A percentile compares a stretch with the other conserved stretches of the same genome.
These are phyloP conservation scores for Sinocyclocheilus grahami DNA, from an alignment of 2,113 vertebrate genomes.

Conservation along the genomic window DNA sequence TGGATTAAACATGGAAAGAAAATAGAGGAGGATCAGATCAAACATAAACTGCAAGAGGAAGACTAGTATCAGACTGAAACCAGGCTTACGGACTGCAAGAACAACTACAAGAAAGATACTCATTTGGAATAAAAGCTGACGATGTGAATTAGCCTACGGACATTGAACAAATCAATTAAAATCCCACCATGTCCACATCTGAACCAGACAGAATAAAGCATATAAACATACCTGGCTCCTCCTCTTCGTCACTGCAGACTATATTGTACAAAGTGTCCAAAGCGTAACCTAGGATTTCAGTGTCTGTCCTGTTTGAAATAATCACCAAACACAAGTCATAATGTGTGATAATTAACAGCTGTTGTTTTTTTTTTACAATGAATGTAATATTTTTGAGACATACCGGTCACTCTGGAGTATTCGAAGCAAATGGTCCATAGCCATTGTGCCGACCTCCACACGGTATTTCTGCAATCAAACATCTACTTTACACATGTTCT, in stretches of 20 bases:
- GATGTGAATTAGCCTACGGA: background rate
- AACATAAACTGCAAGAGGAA: slow-evolving; percentile 33
- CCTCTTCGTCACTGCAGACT: slow-evolving; percentile 94
- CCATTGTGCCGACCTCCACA: slow-evolving; percentile 91
- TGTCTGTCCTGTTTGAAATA: slow-evolving; percentile 82
- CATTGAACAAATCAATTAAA: background rate
- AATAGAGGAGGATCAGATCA: slow-evolving; percentile 74
- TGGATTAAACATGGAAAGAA: slow-evolving; percentile 81
- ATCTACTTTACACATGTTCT: slow-evolving; percentile 1
- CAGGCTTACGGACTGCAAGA: background rate
- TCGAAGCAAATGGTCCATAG: slow-evolving; percentile 90
- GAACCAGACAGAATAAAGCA: background rate
- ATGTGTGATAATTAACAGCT: too few species aligned
- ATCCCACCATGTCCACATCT: background rate
- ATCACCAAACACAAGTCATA: background rate
- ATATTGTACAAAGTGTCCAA: slow-evolving; percentile 97
- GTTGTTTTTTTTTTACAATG: background rate
- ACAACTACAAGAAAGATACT: background rate
- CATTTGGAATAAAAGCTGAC: background rate
- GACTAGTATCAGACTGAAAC: background rate
- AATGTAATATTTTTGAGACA: background rate
- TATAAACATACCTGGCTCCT: slow-evolving; percentile 86
- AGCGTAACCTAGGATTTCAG: slow-evolving; percentile 97
- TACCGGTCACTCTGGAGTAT: slow-evolving; percentile 96
- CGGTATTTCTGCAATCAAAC: slow-evolving; percentile 86